Conservation (phyloP, 2,888 invertebrate genomes). For the Heterodera filipjevi region DNA sequence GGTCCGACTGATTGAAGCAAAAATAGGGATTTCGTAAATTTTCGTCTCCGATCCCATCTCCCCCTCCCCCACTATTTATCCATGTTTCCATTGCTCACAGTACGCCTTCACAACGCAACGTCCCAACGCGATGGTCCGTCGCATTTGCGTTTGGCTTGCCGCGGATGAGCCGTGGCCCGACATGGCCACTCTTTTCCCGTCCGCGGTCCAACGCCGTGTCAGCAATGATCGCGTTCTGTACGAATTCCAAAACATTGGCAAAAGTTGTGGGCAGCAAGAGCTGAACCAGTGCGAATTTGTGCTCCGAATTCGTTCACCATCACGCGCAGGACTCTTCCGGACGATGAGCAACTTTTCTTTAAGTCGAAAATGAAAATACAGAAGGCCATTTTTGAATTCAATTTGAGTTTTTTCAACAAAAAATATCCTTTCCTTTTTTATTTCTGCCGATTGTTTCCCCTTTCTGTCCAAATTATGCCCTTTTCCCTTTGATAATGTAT, state of each 20-base stretch:
- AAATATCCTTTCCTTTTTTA: too few species aligned
- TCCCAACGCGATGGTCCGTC: background rate
- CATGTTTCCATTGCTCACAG: background rate
- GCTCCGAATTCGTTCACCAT: background rate
- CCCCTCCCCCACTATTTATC: too few species aligned
- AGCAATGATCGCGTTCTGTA: background rate
- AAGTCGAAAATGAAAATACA: conserved; percentile 8
- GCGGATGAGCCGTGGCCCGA: conserved; percentile 5
- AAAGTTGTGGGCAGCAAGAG: background rate
- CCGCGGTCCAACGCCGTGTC: background rate
- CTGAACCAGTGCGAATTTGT: background rate
- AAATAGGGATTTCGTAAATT: too few species aligned
- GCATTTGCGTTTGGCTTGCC: conserved; percentile 7
- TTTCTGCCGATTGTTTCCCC: too few species aligned
- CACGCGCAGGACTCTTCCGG: background rate
- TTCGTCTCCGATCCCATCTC: too few species aligned
- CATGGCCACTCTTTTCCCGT: conserved; percentile 1
- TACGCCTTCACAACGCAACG: background rate
- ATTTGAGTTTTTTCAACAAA: too few species aligned
- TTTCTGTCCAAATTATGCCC: too few species aligned
- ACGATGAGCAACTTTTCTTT: conserved; percentile 7
- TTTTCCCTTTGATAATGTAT: too few species aligned
- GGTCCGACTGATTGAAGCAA: too few species aligned
- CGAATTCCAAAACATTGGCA: conserved; percentile 5
- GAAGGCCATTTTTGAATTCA: background rate